Base-by-base conservation (phyloP, 1,140 invertebrate species). In the Apis mellifera region DNA sequence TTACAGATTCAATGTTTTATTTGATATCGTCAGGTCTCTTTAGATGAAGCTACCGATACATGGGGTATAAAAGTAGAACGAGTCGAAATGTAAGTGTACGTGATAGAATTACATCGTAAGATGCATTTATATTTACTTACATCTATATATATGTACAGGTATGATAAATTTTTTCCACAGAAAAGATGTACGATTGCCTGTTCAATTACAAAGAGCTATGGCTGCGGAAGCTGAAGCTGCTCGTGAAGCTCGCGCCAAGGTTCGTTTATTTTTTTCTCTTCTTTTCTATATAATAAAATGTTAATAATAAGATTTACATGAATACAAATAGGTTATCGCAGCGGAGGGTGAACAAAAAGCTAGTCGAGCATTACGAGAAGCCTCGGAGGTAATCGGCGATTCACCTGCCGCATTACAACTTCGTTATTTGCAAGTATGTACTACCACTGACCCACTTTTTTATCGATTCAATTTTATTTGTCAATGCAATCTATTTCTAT, bases 11-110 rank as follows among this genome's bases (percentile, higher is more conserved):
- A 26, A 15, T 17, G 17, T 54, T 60, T 75, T 1, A 81, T 52
- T 17, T 8, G 21, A n/a, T 26, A 42, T 26, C 19, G 9, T 42
- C 95, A 97, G 95, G 94, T 91, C 69, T 95, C 96, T 11, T 94
- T 99, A 66, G 98, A 99, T 92, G 98, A 98, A 92, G 98, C 98
- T 21, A 99, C 98, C 17, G 98, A 99, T 90, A 97, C 97, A 42
- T 99, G 98, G 98, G 98, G 98, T 26, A 98, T 99, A 86, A 99
- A 99, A 95, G 98, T 99, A 23, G 98, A 99, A 94, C 95, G 98
- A 84, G 98, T 99, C 65, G 98, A 99, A 95, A 98, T 99, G 97
- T 98, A 95, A 97, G 96, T 95, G 3, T 5, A 32, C 19, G 3
- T 12, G 12, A 59, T 64, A 9, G 1, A 52, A 50, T 8, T 50